Percentiles rank a stretch among this genome's conserved stretches.
These are phyloP conservation scores for Oryzias dopingdopingensis DNA, from an alignment of 2,797 vertebrate species.

Conservation along the genomic window DNA sequence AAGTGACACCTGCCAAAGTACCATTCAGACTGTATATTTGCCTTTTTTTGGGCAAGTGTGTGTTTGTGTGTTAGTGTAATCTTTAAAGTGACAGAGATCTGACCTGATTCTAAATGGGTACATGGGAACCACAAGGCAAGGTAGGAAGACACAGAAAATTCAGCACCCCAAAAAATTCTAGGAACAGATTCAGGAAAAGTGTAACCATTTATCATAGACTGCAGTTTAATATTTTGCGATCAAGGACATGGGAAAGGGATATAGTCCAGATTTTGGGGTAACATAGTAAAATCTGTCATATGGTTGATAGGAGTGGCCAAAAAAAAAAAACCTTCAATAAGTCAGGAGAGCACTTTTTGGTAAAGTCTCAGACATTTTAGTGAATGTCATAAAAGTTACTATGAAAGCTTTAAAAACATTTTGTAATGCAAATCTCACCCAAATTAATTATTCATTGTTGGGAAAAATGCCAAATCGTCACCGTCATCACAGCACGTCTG, in stretches of 20 bases:
- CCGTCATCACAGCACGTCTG: neutral
- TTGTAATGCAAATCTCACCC: neutral
- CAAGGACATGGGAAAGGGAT: neutral
- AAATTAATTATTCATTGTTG: neutral
- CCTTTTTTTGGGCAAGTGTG: constrained; percentile 10
- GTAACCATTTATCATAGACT: neutral
- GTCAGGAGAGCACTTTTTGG: neutral
- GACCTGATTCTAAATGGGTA: constrained; percentile 51
- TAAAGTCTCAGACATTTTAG: neutral
- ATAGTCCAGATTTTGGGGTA: neutral
- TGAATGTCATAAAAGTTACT: neutral
- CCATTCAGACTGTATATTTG: constrained; percentile 38
- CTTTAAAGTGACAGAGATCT: constrained; percentile 45
- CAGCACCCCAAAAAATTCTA: too few relatives aligned
- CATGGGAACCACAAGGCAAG: constrained; percentile 63
- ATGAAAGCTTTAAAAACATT: neutral
- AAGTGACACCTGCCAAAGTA: constrained; percentile 68
- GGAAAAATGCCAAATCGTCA: neutral
- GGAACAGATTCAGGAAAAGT: constrained; percentile 11
- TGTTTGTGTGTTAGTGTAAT: constrained; percentile 13
- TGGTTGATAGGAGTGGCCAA: neutral
- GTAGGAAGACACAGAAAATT: constrained; percentile 34
- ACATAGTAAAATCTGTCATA: neutral
- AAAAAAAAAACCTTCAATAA: neutral
- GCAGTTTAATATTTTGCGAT: neutral